Evolutionary conservation across 2,888 invertebrate species (phyloP), one percentile per base, ranked within the genome.

Genomic region (Smittia sp.): DNA sequence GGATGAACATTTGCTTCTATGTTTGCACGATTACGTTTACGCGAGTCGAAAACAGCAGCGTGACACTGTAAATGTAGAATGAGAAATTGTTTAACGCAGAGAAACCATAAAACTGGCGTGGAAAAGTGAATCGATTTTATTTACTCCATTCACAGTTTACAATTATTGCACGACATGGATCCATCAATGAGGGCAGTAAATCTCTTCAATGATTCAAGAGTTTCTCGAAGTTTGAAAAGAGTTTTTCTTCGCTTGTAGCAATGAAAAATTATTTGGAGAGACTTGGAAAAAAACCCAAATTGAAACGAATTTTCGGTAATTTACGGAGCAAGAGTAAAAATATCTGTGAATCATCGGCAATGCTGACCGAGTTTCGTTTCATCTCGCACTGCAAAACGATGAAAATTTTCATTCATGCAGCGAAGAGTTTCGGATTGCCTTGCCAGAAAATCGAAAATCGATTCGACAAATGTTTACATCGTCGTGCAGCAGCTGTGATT

Each of bases 131-230:
- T 58, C 22, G 11, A 58, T 58, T 58, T 20, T 58, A 58, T 58
- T 18, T 58, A 58, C 58, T 58, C 58, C 58, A 58, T 58, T 58
- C 58, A 58, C 58, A 58, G 58, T n/a, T 58, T 22, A 22, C 22
- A 58, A 58, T 58, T 58, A 58, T 58, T 22, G 9, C 58, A 6
- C 32, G 9, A 6, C 15, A n/a, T 58, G 58, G 22, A 58, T 58
- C 58, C 2, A 58, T 58, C 58, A 58, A 58, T 58, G 58, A 18
- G 13, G 58, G 2, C 58, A 58, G 58, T 58, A 58, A 58, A 58
- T 58, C 58, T 18, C 58, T 58, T 58, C 18, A 58, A 20, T 58
- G 20, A 58, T 22, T 4, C 20, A 58, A 58, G 20, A 58, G n/a
- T n/a, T n/a, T n/a, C n/a, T n/a, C n/a, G n/a, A n/a, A n/a, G n/a